Conservation (phyloP, 2,888 invertebrate species). For the Dendrolimus pini region DNA sequence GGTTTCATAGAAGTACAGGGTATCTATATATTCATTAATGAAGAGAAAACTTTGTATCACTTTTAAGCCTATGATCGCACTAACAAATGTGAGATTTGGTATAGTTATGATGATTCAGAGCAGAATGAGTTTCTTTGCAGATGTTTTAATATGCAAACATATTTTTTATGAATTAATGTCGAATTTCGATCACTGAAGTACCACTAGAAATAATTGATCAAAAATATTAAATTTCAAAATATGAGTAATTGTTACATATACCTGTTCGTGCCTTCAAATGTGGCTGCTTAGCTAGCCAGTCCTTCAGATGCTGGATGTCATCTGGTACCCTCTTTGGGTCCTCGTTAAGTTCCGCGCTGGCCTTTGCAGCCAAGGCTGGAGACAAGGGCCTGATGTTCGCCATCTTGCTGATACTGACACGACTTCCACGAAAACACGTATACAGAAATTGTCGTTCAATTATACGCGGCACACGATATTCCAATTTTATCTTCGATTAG, state of each 20-base stretch:
- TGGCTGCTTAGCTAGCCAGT: constrained; percentile 76
- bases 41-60: too few relatives aligned
- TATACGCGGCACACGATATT: constrained; percentile 14
- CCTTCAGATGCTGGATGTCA: constrained; percentile 68
- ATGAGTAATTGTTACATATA: constrained; percentile 9
- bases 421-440: constrained; percentile 2
- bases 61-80: too few relatives aligned
- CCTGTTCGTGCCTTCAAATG: constrained; percentile 59
- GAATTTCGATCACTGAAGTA: too few relatives aligned
- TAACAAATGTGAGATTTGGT: too few relatives aligned
- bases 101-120: too few relatives aligned
- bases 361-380: constrained; percentile 51
- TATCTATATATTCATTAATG: too few relatives aligned
- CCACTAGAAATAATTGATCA: too few relatives aligned
- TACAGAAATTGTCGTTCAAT: constrained; percentile 3
- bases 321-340: constrained; percentile 56
- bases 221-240: too few relatives aligned
- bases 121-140: too few relatives aligned
- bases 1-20: too few relatives aligned
- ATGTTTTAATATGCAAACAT: too few relatives aligned
- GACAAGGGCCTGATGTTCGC: constrained; percentile 32
- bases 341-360: constrained; percentile 71
- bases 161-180: too few relatives aligned
- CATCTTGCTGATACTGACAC: constrained; percentile 23
- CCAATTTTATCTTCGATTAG: constrained; percentile 21